These are phyloP conservation scores for Tenthredo scrophulariae DNA, from an alignment of 2,888 invertebrate genomes.

Conservation along the genomic window DNA sequence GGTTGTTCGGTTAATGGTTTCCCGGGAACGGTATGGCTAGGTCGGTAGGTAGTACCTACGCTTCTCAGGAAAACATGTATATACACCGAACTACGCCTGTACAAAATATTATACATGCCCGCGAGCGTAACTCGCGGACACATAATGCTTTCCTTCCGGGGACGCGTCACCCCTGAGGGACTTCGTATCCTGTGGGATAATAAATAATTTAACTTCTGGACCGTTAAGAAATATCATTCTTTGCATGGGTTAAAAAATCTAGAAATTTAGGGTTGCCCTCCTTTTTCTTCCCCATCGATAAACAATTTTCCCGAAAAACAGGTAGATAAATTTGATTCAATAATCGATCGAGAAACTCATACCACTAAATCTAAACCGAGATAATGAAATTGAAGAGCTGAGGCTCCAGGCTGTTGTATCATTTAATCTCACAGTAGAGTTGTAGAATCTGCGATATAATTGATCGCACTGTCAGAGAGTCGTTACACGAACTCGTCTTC, in stretches of 20 bases:
- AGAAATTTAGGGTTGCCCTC: not conserved
- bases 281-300: not conserved
- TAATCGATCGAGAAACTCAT: not conserved
- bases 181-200: slow-evolving; percentile 63
- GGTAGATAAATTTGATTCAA: not conserved
- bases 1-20: slow-evolving; percentile 42
- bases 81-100: slow-evolving; percentile 50
- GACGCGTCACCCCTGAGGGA: slow-evolving; percentile 61
- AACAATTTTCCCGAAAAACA: not conserved
- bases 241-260: slow-evolving; percentile 20
- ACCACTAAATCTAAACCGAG: not conserved
- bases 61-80: slow-evolving; percentile 20
- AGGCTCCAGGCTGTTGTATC: not conserved
- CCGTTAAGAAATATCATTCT: slow-evolving; percentile 67
- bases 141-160: slow-evolving; percentile 67
- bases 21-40: slow-evolving; percentile 7
- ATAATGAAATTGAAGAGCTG: not conserved
- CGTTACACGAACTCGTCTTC: slow-evolving; percentile 28
- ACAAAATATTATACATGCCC: slow-evolving; percentile 62
- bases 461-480: slow-evolving; percentile 33
- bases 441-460: slow-evolving; percentile 12
- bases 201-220: slow-evolving; percentile 69
- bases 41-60: not conserved
- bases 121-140: slow-evolving; percentile 61
- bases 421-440: not conserved